These are phyloP conservation scores for Balanococcus diminutus DNA, from an alignment of 2,888 invertebrate genomes.

Conservation along the genomic window DNA sequence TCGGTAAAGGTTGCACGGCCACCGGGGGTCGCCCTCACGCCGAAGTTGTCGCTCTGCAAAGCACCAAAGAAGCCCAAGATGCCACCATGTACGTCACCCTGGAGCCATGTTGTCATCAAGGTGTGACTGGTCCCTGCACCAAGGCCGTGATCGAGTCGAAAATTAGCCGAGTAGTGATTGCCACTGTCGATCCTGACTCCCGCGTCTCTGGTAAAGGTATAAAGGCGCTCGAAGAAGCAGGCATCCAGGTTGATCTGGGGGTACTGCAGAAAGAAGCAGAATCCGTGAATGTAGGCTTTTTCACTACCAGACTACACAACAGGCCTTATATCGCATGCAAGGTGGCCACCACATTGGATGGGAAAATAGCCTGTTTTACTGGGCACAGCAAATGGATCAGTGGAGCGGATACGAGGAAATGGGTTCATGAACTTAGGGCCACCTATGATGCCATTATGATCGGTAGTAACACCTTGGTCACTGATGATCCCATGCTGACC, in stretches of 20 bases:
- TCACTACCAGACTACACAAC: not conserved
- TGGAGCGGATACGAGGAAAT: slow-evolving; percentile 42
- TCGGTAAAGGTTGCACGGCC: slow-evolving; percentile 50
- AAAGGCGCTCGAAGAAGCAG: not conserved
- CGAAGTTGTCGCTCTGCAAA: slow-evolving; percentile 47
- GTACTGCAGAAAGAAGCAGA: slow-evolving; percentile 50
- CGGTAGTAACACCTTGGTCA: slow-evolving; percentile 45
- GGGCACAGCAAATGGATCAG: slow-evolving; percentile 55
- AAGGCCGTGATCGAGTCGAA: slow-evolving; percentile 35
- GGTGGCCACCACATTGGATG: slow-evolving; percentile 49
- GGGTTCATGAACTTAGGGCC: slow-evolving; percentile 38
- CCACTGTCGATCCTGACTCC: slow-evolving; percentile 43
- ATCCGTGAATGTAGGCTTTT: slow-evolving; percentile 51
- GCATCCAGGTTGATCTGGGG: slow-evolving; percentile 41
- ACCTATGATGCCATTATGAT: slow-evolving; percentile 47
- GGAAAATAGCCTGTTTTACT: slow-evolving; percentile 38
- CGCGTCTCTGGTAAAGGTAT: slow-evolving; percentile 50
- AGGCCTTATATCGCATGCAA: slow-evolving; percentile 50
- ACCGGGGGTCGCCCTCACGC: slow-evolving; percentile 53
- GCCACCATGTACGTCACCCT: slow-evolving; percentile 55
- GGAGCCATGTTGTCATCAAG: slow-evolving; percentile 55
- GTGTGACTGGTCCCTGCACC: slow-evolving; percentile 52
- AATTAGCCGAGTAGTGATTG: slow-evolving; percentile 48
- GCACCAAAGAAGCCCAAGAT: slow-evolving; percentile 25
- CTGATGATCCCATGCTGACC: slow-evolving; percentile 44